Evolutionary conservation across 2,888 invertebrate species (phyloP).

Genomic region (Dasysyrphus albostriatus): DNA sequence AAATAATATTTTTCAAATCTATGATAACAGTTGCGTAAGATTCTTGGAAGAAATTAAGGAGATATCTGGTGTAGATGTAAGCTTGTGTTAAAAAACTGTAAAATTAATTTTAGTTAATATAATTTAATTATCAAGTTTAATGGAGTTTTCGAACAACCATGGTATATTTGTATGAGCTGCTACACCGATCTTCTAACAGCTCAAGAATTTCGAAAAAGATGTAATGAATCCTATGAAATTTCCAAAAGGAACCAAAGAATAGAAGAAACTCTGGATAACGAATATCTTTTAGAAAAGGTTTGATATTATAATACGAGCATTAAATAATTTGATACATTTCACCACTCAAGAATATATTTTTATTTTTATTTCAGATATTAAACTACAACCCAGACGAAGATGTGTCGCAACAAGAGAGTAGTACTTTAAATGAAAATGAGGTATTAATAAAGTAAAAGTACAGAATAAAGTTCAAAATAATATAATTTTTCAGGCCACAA

Average conservation of each 20-base stretch:
- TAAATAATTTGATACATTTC: neutral
- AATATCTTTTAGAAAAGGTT: constrained; percentile 8
- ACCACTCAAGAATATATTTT: neutral
- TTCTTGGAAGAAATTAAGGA: constrained; percentile 48
- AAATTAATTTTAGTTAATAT: neutral
- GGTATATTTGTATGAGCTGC: constrained; percentile 58
- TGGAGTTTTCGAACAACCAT: constrained; percentile 60
- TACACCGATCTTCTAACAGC: constrained; percentile 43
- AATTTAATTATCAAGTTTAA: constrained; percentile 22
- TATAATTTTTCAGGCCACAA: neutral
- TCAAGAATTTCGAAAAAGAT: constrained; percentile 49
- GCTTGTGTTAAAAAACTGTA: neutral
- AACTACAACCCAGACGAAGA: neutral
- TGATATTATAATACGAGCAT: neutral
- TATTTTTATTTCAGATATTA: constrained; percentile 10
- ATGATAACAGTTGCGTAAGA: constrained; percentile 39
- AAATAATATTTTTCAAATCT: constrained; percentile 53
- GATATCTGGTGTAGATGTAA: constrained; percentile 47
- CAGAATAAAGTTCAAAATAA: neutral
- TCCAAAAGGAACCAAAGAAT: neutral
- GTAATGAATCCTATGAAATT: constrained; percentile 35
- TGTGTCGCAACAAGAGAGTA: neutral
- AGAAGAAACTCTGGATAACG: neutral
- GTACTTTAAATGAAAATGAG: neutral
- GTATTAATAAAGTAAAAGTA: neutral